These are phyloP conservation scores for Brachionus manjavacas DNA, from an alignment of 1,140 invertebrate genomes.

Conservation along the genomic window DNA sequence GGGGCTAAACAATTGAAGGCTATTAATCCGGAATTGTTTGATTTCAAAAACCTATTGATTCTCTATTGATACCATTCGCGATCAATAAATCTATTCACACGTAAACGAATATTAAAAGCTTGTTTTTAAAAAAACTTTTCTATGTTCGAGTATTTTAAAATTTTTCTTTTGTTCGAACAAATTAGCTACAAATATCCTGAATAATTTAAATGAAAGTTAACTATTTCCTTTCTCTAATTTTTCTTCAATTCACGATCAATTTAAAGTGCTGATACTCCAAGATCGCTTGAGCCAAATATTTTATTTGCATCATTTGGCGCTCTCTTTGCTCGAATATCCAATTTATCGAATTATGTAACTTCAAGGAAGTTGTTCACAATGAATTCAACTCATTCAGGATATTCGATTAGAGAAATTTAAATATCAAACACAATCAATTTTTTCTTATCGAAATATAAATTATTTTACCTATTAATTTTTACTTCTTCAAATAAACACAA, in stretches of 20 bases:
- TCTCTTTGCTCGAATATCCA: neutral
- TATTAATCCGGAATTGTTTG: conserved; percentile 5
- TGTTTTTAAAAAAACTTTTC: neutral
- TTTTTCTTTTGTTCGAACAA: neutral
- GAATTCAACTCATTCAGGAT: neutral
- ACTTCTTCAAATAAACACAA: neutral
- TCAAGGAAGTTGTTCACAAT: neutral
- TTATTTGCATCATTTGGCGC: neutral
- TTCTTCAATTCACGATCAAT: neutral
- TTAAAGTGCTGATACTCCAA: neutral
- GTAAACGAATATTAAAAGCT: conserved; percentile 13
- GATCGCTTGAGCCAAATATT: neutral
- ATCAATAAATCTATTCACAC: conserved; percentile 36
- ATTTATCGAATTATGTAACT: neutral
- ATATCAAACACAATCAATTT: neutral
- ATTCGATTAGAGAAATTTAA: neutral
- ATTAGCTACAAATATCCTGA: neutral
- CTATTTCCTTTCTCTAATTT: neutral
- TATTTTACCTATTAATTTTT: neutral
- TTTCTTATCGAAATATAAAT: neutral
- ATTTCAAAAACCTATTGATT: conserved; percentile 12
- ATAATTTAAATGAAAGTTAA: conserved; percentile 2
- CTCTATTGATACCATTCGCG: conserved; percentile 20
- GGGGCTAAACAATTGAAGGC: neutral
- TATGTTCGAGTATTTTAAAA: neutral